Percentiles rank a stretch among this genome's conserved stretches.
Conservation (phyloP, 2,113 vertebrate genomes). For the Bothrops jararaca region DNA sequence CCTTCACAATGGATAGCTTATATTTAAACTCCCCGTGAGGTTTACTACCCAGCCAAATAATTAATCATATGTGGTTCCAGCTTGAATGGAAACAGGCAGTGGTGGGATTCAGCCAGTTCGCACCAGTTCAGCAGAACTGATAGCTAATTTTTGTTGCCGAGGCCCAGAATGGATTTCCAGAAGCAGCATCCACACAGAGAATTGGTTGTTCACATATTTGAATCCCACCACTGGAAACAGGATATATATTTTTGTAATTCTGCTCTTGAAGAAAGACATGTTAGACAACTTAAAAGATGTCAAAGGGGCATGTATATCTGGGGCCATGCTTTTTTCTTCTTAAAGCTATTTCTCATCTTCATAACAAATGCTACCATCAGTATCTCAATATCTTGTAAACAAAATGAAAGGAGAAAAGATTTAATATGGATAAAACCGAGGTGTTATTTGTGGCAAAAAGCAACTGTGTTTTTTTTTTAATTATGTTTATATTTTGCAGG, state of each 20-base stretch:
- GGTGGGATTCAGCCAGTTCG: too few relatives aligned
- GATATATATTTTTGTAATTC: neutral
- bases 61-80: neutral
- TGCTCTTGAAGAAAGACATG: slow-evolving; percentile 11
- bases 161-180: too few relatives aligned
- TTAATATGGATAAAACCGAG: slow-evolving; percentile 19
- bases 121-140: too few relatives aligned
- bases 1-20: neutral
- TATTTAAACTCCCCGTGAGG: neutral
- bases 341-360: slow-evolving; percentile 30
- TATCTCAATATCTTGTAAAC: slow-evolving; percentile 35
- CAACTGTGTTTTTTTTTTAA: neutral
- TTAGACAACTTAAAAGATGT: slow-evolving; percentile 29
- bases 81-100: neutral
- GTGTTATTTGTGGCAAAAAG: neutral
- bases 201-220: too few relatives aligned
- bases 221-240: neutral
- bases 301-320: slow-evolving; percentile 17
- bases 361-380: slow-evolving; percentile 37
- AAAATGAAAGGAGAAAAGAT: slow-evolving; percentile 26
- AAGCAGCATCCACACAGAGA: too few relatives aligned
- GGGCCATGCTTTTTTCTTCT: slow-evolving; percentile 15
- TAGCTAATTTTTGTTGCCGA: too few relatives aligned
- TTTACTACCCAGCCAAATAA: neutral
- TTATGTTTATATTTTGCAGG: neutral